Evolutionary conservation across 2,113 vertebrate species (phyloP), one percentile per base, ranked within the genome.

Genomic region (Chlorocebus sabaeus): DNA sequence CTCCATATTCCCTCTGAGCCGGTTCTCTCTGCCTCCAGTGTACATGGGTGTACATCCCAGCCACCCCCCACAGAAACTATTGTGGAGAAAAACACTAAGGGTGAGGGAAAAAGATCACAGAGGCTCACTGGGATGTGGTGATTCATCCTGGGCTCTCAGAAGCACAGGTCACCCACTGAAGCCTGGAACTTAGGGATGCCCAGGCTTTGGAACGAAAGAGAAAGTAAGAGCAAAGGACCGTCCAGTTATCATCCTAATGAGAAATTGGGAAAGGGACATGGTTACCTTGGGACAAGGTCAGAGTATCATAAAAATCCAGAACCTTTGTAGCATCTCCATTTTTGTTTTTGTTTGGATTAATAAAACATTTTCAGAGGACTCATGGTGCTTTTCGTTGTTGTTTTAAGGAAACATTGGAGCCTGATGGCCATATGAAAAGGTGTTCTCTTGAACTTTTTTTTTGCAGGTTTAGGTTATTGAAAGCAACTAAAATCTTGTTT

Each of bases 401-500:
- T 38, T 78, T 38, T 61, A 72, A 64, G 12, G 73, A 61, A 88
- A 61, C 67, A 30, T 75, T 64, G 61, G 22, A 88, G 70, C 35
- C 78, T 52, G 25, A 55, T 12, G 13, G 55, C 18, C 11, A 3
- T 55, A 12, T 11, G 35, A 81, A 52, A 78, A 27, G 38, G 23
- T 64, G 52, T 38, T 35, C 55, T 57, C 73, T 43, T 82, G 78
- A 86, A 20, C 61, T 94, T 57, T 43, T 43, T 43, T 57, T 64
- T 92, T 80, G 38, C 35, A 81, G 45, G 48, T 61, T n/a, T 38
- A 45, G 32, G 4, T 87, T 89, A 30, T 82, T 85, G 55, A 55
- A 57, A 94, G 76, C 70, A 76, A 92, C 87, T 52, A n/a, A 70
- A 87, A 90, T 72, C 79, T 76, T 93, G 97, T 94, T 90, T 92